These are phyloP conservation scores for Trichonephila inaurata DNA, from an alignment of 1,140 invertebrate species.

Conservation along the genomic window DNA sequence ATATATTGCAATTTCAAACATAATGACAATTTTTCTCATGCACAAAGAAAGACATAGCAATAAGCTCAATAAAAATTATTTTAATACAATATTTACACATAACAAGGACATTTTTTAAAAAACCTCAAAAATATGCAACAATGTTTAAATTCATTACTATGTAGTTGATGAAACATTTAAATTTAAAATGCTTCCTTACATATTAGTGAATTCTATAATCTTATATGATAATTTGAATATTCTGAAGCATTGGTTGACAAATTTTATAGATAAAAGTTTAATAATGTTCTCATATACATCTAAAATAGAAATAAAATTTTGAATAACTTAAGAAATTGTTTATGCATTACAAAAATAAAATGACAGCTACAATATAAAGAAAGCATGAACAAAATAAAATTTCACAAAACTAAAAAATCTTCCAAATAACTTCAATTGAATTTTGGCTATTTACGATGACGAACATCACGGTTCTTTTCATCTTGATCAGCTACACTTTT, in stretches of 20 bases:
- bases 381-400: constrained; percentile 20
- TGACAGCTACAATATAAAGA: neutral
- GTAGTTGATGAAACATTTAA: no score
- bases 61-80: constrained; percentile 4
- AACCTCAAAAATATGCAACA: neutral
- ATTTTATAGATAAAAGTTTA: no score
- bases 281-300: no score
- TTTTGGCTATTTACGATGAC: constrained; percentile 63
- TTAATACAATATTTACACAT: constrained; percentile 7
- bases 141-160: no score
- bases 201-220: no score
- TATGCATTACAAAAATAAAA: constrained; percentile 13
- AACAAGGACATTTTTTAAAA: neutral
- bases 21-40: neutral
- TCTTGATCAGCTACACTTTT: constrained; percentile 71
- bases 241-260: no score
- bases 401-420: neutral
- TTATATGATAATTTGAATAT: no score
- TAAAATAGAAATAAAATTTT: neutral
- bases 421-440: constrained; percentile 17
- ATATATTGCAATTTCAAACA: neutral
- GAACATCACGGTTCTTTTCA: constrained; percentile 63
- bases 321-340: neutral
- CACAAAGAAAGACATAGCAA: neutral
- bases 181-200: no score